Conservation (phyloP, 2,888 invertebrate species). For the Ophion costatus region DNA sequence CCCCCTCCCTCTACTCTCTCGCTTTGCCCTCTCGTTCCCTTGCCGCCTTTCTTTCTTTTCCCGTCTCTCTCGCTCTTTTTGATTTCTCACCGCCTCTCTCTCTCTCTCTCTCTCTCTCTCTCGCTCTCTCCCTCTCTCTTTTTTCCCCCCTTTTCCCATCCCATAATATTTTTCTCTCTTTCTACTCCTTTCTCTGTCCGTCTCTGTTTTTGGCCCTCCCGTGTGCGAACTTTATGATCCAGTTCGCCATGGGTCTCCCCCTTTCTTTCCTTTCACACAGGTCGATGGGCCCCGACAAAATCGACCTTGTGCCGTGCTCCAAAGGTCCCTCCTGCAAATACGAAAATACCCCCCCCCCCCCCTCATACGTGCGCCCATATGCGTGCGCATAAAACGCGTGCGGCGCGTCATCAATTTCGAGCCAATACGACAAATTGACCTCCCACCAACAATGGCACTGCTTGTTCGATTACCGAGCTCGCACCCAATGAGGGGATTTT, state of each 20-base stretch:
- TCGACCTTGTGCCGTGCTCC: constrained; percentile 54
- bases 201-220: constrained; percentile 22
- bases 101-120: too few species aligned
- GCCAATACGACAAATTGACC: constrained; percentile 50
- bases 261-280: constrained; percentile 52
- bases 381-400: constrained; percentile 43
- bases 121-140: too few species aligned
- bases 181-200: background rate
- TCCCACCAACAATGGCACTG: constrained; percentile 12
- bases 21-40: too few species aligned
- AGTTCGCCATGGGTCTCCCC: constrained; percentile 60
- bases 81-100: background rate
- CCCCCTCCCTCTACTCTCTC: constrained; percentile 3
- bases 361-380: background rate
- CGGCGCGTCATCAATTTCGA: constrained; percentile 51
- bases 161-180: too few species aligned
- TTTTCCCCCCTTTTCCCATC: too few species aligned
- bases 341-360: background rate
- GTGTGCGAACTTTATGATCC: constrained; percentile 64
- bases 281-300: constrained; percentile 57
- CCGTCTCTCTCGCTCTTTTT: constrained; percentile 14
- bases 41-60: background rate
- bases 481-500: constrained; percentile 3
- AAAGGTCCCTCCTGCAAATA: background rate
- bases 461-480: constrained; percentile 20